Evolutionary conservation across 2,888 invertebrate species (phyloP).

Genomic region (Agrotis exclamationis): DNA sequence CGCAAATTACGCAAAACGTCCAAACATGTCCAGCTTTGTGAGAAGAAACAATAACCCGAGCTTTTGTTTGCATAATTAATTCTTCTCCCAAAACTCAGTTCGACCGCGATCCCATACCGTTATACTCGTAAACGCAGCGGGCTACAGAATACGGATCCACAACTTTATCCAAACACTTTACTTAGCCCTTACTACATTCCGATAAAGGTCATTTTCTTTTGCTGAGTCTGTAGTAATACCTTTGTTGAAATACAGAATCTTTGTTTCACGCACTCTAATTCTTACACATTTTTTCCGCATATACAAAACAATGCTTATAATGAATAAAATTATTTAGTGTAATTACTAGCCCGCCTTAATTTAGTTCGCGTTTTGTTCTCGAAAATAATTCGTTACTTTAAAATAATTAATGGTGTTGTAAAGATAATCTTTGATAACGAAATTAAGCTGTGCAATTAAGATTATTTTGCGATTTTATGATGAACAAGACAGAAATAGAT

Average conservation of each 20-base stretch:
- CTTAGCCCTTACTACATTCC: slow-evolving; percentile 54
- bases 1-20: slow-evolving; percentile 89
- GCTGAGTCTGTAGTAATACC: slow-evolving; percentile 10
- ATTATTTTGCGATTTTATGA: background rate
- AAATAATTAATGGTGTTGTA: slow-evolving; percentile 62
- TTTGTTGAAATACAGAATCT: slow-evolving; percentile 63
- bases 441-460: slow-evolving; percentile 32
- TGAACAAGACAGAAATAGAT: background rate
- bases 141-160: slow-evolving; percentile 71
- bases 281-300: slow-evolving; percentile 77
- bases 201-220: slow-evolving; percentile 61
- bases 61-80: slow-evolving; percentile 89
- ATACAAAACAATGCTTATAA: slow-evolving; percentile 81
- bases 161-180: slow-evolving; percentile 45
- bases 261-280: slow-evolving; percentile 84
- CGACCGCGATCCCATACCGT: slow-evolving; percentile 85
- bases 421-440: slow-evolving; percentile 55
- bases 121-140: slow-evolving; percentile 86
- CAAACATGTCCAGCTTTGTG: slow-evolving; percentile 83
- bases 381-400: slow-evolving; percentile 64
- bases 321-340: slow-evolving; percentile 75
- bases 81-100: slow-evolving; percentile 81
- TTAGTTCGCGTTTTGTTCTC: slow-evolving; percentile 77
- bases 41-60: slow-evolving; percentile 84
- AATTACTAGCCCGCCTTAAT: slow-evolving; percentile 75